Evolutionary conservation across 2,113 vertebrate species (phyloP).

Genomic region (Zingel zingel): DNA sequence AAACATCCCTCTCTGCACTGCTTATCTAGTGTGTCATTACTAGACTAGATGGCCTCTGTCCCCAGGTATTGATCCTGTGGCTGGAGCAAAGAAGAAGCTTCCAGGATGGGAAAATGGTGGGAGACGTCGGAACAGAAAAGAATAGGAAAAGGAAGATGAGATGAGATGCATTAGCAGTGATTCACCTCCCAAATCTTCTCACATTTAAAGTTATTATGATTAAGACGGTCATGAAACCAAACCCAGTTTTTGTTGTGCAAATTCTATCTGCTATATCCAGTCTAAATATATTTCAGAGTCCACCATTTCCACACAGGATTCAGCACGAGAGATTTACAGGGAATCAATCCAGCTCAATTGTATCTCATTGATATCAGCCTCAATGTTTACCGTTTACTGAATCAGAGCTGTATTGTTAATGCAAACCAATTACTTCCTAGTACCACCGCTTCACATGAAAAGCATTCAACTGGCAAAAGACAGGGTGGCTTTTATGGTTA

Average conservation of each 20-base stretch:
- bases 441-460: not conserved
- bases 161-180: slow-evolving; percentile 4
- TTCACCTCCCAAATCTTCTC: not conserved
- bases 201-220: not conserved
- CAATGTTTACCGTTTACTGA: not conserved
- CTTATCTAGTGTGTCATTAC: slow-evolving; percentile 68
- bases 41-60: slow-evolving; percentile 61
- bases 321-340: not conserved
- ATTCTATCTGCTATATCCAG: not conserved
- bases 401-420: not conserved
- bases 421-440: not conserved
- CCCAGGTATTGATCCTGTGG: slow-evolving; percentile 73
- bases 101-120: slow-evolving; percentile 45
- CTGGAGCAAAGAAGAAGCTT: slow-evolving; percentile 61
- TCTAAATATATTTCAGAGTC: not conserved
- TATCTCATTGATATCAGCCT: not conserved
- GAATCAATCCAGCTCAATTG: not conserved
- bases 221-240: not conserved
- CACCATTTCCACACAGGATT: not conserved
- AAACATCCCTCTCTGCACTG: slow-evolving; percentile 54
- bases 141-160: slow-evolving; percentile 4
- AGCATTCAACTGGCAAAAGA: not conserved
- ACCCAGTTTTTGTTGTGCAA: not conserved
- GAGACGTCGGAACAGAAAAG: slow-evolving; percentile 27
- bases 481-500: not conserved